Conservation (phyloP, 2,113 vertebrate genomes). For the Cololabis saira region DNA sequence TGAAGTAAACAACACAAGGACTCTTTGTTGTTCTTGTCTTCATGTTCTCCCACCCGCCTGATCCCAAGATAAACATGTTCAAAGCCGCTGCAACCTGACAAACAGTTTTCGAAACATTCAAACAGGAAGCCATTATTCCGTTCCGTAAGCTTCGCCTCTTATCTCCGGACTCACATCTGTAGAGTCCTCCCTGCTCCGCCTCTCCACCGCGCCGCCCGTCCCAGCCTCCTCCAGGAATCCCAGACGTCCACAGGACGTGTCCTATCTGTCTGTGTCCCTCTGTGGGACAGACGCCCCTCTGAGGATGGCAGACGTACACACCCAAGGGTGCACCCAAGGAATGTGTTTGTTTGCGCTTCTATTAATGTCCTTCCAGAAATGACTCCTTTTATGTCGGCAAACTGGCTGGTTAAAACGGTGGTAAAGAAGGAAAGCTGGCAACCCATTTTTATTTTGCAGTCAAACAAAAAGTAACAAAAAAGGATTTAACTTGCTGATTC, state of each 20-base stretch:
- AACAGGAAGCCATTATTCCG: conserved; percentile 82
- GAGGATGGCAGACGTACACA: conserved; percentile 51
- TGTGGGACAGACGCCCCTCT: conserved; percentile 42
- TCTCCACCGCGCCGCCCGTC: conserved; percentile 34
- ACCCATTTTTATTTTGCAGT: no score
- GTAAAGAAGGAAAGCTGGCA: neutral
- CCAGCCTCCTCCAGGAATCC: conserved; percentile 38
- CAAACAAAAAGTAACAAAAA: no score
- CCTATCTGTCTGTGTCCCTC: conserved; percentile 62
- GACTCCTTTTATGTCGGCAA: neutral
- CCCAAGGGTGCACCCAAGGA: conserved; percentile 59
- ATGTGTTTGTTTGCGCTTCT: conserved; percentile 53
- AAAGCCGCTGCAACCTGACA: conserved; percentile 62
- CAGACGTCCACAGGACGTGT: conserved; percentile 71
- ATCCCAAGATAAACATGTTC: conserved; percentile 68
- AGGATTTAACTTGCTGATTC: no score
- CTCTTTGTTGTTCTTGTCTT: conserved; percentile 67
- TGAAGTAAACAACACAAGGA: conserved; percentile 48
- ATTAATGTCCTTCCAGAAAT: neutral
- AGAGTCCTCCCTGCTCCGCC: conserved; percentile 40
- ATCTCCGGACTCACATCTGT: conserved; percentile 80
- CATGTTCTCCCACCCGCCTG: conserved; percentile 25
- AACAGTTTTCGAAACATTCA: conserved; percentile 64
- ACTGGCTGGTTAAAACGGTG: neutral
- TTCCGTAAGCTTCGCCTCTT: conserved; percentile 63